phyloP scores from a whole-genome alignment of 1,140 invertebrate genomes.

The Heliconius eleuchia region DNA sequence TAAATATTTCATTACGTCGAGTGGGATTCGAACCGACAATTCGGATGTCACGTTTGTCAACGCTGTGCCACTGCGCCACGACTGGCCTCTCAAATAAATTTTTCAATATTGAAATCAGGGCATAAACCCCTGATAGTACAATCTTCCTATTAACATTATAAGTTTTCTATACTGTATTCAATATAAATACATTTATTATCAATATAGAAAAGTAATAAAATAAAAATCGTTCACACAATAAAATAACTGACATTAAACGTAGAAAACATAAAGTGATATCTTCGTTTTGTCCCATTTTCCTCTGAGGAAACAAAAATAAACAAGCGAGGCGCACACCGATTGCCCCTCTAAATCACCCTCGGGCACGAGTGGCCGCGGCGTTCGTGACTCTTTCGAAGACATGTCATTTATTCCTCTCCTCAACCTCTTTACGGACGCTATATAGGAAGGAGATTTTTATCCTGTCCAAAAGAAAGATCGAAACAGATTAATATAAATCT shows the following conservation, averaged over 20 bases:
- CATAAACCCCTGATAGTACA: neutral
- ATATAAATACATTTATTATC: too few species aligned
- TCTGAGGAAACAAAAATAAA: constrained; percentile 21
- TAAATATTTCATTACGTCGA: too few species aligned
- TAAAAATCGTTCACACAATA: neutral
- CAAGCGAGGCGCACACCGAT: constrained; percentile 29
- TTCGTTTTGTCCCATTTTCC: constrained; percentile 12
- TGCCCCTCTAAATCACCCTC: constrained; percentile 32
- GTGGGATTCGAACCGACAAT: too few species aligned
- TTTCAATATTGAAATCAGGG: neutral
- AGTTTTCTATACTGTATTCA: neutral
- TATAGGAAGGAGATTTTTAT: constrained; percentile 66
- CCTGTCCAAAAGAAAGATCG: constrained; percentile 59
- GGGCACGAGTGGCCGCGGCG: constrained; percentile 40
- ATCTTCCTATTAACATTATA: neutral
- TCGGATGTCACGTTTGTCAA: too few species aligned
- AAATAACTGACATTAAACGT: neutral
- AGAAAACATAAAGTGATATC: constrained; percentile 9
- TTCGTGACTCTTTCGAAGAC: constrained; percentile 47
- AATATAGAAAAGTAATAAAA: too few species aligned
- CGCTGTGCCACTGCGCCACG: too few species aligned
- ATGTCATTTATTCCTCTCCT: constrained; percentile 63
- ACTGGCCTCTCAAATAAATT: neutral
- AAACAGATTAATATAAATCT: constrained; percentile 48
- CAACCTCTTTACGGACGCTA: constrained; percentile 64